Evolutionary conservation across 2,888 invertebrate species (phyloP).

Genomic region (Drosophila paramelanica): DNA sequence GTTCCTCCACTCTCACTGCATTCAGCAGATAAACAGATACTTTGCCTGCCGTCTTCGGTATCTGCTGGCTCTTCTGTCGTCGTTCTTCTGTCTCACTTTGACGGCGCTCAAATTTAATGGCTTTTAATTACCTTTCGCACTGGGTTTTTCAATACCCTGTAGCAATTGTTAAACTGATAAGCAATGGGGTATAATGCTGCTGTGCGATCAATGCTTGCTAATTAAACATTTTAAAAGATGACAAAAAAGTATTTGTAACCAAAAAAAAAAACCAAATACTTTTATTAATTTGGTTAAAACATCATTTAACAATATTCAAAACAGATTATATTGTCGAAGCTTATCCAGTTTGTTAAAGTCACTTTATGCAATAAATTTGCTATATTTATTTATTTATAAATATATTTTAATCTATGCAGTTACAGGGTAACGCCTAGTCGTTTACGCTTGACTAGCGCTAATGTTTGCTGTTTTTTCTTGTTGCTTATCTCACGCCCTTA

Average conservation of each 20-base stretch:
- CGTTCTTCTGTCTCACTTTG: conserved; percentile 46
- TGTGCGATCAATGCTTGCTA: too few species aligned
- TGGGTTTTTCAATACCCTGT: conserved; percentile 7
- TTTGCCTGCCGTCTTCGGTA: conserved; percentile 27
- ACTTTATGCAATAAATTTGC: too few species aligned
- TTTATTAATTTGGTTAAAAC: too few species aligned
- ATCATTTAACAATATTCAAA: too few species aligned
- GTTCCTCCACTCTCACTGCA: conserved; percentile 46
- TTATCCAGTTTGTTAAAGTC: too few species aligned
- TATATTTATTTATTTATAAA: too few species aligned
- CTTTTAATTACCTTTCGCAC: conserved; percentile 77
- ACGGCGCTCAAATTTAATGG: conserved; percentile 65
- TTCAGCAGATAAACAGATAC: conserved; percentile 65
- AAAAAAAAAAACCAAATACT: too few species aligned
- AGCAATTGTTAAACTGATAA: too few species aligned
- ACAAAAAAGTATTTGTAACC: too few species aligned
- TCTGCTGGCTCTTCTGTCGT: conserved; percentile 9
- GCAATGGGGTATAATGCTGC: too few species aligned
- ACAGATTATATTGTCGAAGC: too few species aligned
- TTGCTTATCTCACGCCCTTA: conserved; percentile 64
- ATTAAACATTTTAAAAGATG: too few species aligned
- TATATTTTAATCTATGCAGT: neutral
- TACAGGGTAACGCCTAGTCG: neutral
- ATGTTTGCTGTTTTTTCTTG: conserved; percentile 1
- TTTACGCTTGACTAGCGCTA: neutral